A percentile compares a stretch with the other conserved stretches of the same genome.
phyloP scores from a whole-genome alignment of 2,888 invertebrate species.

The Plusia festucae region DNA sequence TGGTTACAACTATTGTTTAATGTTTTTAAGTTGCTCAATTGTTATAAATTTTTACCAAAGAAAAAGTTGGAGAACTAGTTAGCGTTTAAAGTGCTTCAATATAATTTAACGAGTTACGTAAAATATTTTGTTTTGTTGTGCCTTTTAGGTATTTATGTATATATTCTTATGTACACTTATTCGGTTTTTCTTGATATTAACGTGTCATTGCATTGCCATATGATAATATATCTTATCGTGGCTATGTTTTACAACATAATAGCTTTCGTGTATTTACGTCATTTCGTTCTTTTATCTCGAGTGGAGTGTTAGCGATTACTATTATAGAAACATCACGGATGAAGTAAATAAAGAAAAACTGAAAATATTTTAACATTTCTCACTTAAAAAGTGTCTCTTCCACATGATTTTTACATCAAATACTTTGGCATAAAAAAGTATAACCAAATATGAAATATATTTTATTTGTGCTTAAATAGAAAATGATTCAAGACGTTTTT shows the following conservation, averaged over 20 bases:
- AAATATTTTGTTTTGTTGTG: background rate
- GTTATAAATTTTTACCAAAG: background rate
- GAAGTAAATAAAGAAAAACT: too few species aligned
- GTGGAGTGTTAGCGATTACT: background rate
- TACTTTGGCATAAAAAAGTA: too few species aligned
- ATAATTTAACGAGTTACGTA: background rate
- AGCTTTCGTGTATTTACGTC: conserved; percentile 41
- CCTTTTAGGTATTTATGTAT: too few species aligned
- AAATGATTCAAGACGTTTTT: too few species aligned
- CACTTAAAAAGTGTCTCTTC: too few species aligned
- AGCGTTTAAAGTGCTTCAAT: background rate
- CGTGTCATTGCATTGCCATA: too few species aligned
- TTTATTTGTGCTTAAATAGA: too few species aligned
- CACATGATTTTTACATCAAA: too few species aligned
- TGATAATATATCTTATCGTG: conserved; percentile 43
- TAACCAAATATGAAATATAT: too few species aligned
- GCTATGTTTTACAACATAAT: conserved; percentile 21
- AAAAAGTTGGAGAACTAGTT: background rate
- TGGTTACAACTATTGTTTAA: conserved; percentile 18
- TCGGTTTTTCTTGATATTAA: too few species aligned
- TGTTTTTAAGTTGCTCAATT: conserved; percentile 11
- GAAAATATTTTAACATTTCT: too few species aligned
- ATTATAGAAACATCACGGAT: background rate
- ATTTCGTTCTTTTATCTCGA: conserved; percentile 45
- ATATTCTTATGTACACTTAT: too few species aligned